Percentiles rank a stretch among this genome's conserved stretches.
Evolutionary conservation across 2,888 invertebrate genomes (phyloP).

Genomic region (Magallana nippona): DNA sequence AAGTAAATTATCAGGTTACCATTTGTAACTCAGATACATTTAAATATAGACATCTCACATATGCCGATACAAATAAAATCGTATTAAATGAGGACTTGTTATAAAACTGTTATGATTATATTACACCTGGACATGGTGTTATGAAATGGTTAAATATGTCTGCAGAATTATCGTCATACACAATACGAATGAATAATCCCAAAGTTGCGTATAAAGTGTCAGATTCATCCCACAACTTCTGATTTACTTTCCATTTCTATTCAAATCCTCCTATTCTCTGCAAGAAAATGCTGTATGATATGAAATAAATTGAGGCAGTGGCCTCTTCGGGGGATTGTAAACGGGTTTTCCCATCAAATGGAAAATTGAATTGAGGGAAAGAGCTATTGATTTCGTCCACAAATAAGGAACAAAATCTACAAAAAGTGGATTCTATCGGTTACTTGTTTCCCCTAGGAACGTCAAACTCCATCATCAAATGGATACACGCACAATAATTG

Average conservation of each 20-base stretch:
- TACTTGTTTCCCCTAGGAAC: background rate
- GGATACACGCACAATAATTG: background rate
- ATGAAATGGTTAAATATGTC: too few relatives aligned
- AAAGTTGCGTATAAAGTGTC: background rate
- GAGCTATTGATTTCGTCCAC: slow-evolving; percentile 21
- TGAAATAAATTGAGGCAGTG: slow-evolving; percentile 28
- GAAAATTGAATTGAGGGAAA: slow-evolving; percentile 25
- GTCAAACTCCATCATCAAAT: background rate
- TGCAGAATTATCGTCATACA: too few relatives aligned
- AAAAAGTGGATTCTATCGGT: background rate
- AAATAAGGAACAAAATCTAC: slow-evolving; percentile 8
- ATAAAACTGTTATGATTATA: too few relatives aligned
- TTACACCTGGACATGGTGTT: too few relatives aligned
- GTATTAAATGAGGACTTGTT: too few relatives aligned
- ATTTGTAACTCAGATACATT: too few relatives aligned
- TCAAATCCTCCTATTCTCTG: background rate
- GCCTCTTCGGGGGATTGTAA: slow-evolving; percentile 11
- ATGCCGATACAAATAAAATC: too few relatives aligned
- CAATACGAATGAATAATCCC: background rate
- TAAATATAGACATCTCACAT: too few relatives aligned
- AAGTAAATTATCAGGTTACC: too few relatives aligned
- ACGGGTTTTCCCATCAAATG: slow-evolving; percentile 15
- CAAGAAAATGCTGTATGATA: background rate
- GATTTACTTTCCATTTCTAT: background rate
- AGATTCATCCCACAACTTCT: background rate